Percentiles rank a stretch among this genome's conserved stretches.
These are phyloP conservation scores for Thamnaconus septentrionalis DNA, from an alignment of 2,113 vertebrate genomes.

Conservation along the genomic window DNA sequence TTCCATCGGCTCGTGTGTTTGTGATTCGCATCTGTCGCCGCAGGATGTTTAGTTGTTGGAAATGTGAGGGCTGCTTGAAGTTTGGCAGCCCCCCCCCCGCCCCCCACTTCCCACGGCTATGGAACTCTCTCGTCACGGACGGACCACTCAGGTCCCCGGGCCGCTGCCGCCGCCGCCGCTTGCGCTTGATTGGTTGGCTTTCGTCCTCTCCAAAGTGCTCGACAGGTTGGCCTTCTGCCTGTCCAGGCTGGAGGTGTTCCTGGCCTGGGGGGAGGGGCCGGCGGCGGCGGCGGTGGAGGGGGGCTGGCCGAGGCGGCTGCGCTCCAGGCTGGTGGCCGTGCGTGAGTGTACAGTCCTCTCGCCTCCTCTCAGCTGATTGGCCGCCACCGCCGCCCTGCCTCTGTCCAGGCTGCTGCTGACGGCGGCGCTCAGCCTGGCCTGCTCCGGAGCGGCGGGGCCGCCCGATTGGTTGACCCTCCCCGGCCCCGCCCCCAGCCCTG, in stretches of 20 bases:
- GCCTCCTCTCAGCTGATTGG: constrained; percentile 41
- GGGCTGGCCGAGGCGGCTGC: constrained; percentile 54
- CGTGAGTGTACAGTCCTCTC: constrained; percentile 63
- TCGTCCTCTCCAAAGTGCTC: constrained; percentile 67
- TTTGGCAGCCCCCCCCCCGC: no score
- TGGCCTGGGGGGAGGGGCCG: constrained; percentile 38
- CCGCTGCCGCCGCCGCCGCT: constrained; percentile 30
- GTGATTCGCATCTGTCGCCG: no score
- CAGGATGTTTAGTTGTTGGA: no score
- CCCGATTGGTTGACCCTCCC: constrained; percentile 38
- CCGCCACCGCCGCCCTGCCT: constrained; percentile 51
- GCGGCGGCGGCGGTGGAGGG: constrained; percentile 43
- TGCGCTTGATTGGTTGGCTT: constrained; percentile 54
- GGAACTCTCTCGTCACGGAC: background rate
- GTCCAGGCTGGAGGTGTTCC: constrained; percentile 71
- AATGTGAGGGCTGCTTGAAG: no score
- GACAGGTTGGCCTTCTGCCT: constrained; percentile 63
- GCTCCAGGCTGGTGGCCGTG: constrained; percentile 64
- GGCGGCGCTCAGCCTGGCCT: constrained; percentile 37
- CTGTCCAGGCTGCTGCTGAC: constrained; percentile 71
- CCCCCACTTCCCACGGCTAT: constrained; percentile 56
- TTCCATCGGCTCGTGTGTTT: no score
- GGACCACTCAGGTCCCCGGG: constrained; percentile 34
- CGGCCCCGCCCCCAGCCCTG: constrained; percentile 8
- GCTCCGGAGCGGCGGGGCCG: constrained; percentile 30